Evolutionary conservation across 1,140 invertebrate genomes (phyloP).

Genomic region (Caenorhabditis brenneri): DNA sequence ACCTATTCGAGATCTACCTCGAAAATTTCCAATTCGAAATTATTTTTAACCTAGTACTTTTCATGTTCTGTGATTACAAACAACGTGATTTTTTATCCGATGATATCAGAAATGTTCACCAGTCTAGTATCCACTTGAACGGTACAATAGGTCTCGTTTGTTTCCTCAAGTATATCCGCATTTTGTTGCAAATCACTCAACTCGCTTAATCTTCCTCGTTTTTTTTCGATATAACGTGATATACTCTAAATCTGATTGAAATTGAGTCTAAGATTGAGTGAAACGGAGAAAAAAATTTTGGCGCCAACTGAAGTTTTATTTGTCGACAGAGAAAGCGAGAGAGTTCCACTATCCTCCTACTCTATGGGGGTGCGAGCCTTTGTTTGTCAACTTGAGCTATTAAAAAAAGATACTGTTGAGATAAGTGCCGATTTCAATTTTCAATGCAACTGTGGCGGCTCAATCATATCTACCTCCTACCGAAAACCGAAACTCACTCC

Average conservation of each 20-base stretch:
- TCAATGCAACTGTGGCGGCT: neutral
- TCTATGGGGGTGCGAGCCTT: slow-evolving; percentile 21
- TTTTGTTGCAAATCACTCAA: too few relatives aligned
- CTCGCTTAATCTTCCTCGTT: too few relatives aligned
- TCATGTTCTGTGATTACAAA: too few relatives aligned
- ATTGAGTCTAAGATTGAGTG: neutral
- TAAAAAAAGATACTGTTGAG: slow-evolving; percentile 44
- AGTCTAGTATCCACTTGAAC: neutral
- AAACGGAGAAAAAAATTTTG: neutral
- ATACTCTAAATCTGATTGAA: neutral
- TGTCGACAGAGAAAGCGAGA: slow-evolving; percentile 8
- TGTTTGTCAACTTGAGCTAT: slow-evolving; percentile 43
- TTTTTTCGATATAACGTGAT: neutral
- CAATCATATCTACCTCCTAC: slow-evolving; percentile 14
- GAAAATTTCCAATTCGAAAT: too few relatives aligned
- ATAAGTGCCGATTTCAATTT: slow-evolving; percentile 42
- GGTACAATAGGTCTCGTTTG: neutral
- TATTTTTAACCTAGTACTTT: too few relatives aligned
- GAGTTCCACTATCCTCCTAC: slow-evolving; percentile 1
- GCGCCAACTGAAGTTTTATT: slow-evolving; percentile 34
- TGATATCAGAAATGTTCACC: neutral
- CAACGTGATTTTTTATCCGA: neutral
- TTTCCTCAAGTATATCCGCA: neutral
- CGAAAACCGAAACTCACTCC: neutral
- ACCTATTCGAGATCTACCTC: too few relatives aligned